A percentile compares a stretch with the other conserved stretches of the same genome.
phyloP scores from a whole-genome alignment of 2,888 invertebrate genomes.

The Polia nebulosa region DNA sequence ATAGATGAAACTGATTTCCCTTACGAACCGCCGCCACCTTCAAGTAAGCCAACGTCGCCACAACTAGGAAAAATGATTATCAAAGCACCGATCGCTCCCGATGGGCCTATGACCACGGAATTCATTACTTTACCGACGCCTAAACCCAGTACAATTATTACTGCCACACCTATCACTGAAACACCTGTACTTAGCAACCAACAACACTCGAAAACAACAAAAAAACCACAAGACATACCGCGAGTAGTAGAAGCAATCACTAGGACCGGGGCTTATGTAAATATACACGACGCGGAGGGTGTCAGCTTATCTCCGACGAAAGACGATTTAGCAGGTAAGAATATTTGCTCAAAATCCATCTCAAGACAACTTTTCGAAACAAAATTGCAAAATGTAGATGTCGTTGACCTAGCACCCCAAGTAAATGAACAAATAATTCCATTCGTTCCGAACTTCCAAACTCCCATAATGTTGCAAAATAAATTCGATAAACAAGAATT shows the following conservation, averaged over 20 bases:
- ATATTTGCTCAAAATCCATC: conserved; percentile 76
- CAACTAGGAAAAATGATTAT: conserved; percentile 93
- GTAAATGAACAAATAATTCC: conserved; percentile 81
- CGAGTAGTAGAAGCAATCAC: conserved; percentile 87
- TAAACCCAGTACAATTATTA: conserved; percentile 92
- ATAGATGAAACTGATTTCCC: conserved; percentile 88
- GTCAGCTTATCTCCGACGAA: conserved; percentile 91
- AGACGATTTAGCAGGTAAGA: conserved; percentile 94
- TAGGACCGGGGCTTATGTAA: conserved; percentile 93
- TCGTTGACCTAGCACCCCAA: conserved; percentile 65
- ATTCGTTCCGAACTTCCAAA: conserved; percentile 88
- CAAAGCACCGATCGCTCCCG: conserved; percentile 88
- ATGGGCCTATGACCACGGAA: conserved; percentile 89
- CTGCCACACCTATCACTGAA: conserved; percentile 88
- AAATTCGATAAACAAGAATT: conserved; percentile 77
- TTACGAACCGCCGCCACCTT: conserved; percentile 82
- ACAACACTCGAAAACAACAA: conserved; percentile 75
- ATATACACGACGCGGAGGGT: conserved; percentile 93
- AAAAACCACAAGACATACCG: conserved; percentile 82
- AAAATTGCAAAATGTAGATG: conserved; percentile 74
- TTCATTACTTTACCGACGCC: conserved; percentile 91
- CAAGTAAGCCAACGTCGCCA: conserved; percentile 91
- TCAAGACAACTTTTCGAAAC: conserved; percentile 71
- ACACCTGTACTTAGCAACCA: conserved; percentile 73
- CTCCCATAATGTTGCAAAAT: conserved; percentile 84